Evolutionary conservation across 2,113 vertebrate genomes (phyloP).

Genomic region (Emydura subglobosa): DNA sequence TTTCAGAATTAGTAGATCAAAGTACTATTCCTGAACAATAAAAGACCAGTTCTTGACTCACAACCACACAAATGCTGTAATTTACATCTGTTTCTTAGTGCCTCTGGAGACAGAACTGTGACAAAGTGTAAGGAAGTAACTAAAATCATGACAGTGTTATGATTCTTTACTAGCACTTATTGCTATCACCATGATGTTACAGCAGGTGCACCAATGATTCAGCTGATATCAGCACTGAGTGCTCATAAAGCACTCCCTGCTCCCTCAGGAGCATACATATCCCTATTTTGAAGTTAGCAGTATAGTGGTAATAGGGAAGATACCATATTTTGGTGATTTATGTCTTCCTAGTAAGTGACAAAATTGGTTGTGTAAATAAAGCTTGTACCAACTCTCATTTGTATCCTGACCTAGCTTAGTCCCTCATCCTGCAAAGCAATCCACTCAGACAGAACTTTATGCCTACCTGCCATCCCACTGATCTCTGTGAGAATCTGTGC

Average conservation of each 20-base stretch:
- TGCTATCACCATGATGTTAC: background rate
- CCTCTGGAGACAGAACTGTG: slow-evolving; percentile 11
- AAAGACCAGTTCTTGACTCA: background rate
- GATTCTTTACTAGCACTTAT: background rate
- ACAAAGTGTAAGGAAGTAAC: slow-evolving; percentile 24
- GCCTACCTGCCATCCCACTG: background rate
- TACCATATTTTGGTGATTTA: background rate
- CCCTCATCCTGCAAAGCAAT: background rate
- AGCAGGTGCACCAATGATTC: background rate
- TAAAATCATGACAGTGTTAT: background rate
- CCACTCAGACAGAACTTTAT: background rate
- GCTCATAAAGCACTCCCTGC: background rate
- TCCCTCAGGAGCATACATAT: background rate
- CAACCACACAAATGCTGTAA: background rate
- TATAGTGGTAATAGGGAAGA: background rate
- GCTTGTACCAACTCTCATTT: too few relatives aligned
- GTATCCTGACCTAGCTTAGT: background rate
- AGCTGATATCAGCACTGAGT: background rate
- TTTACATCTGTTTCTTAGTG: background rate
- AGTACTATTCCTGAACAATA: too few relatives aligned
- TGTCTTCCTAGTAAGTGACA: background rate
- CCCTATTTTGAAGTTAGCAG: background rate
- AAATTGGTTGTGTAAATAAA: background rate
- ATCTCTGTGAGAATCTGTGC: background rate
- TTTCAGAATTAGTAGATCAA: too few relatives aligned